A percentile compares a stretch with the other conserved stretches of the same genome.
Conservation (phyloP, 1,140 invertebrate species). For the Xylocopa sonorina region DNA sequence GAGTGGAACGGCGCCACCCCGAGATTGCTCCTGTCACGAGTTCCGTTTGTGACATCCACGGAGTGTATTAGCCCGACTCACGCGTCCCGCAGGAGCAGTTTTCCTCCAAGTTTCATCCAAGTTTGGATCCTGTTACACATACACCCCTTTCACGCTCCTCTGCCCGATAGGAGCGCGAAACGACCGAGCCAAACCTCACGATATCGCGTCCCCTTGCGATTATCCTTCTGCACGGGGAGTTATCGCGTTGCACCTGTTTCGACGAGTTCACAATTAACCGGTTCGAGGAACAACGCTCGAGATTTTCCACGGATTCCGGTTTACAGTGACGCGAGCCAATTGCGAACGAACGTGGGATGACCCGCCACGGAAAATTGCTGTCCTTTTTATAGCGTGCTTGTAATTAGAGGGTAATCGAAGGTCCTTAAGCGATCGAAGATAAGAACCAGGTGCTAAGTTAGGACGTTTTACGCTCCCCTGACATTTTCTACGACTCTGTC, state of each 20-base stretch:
- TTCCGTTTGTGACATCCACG: slow-evolving; percentile 35
- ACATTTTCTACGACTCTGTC: too few species aligned
- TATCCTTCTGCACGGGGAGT: slow-evolving; percentile 27
- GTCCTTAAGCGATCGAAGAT: too few species aligned
- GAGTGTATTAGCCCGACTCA: slow-evolving; percentile 56
- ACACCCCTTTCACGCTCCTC: slow-evolving; percentile 59
- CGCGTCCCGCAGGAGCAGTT: slow-evolving; percentile 62
- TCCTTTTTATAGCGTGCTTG: too few species aligned
- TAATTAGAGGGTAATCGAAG: not conserved
- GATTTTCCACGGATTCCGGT: slow-evolving; percentile 11
- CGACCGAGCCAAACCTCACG: slow-evolving; percentile 32
- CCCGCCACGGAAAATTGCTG: not conserved
- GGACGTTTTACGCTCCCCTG: too few species aligned
- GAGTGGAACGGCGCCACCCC: slow-evolving; percentile 30
- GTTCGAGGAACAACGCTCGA: not conserved
- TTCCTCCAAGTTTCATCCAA: slow-evolving; percentile 65
- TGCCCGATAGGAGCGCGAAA: slow-evolving; percentile 23
- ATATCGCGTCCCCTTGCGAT: slow-evolving; percentile 35
- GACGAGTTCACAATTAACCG: slow-evolving; percentile 21
- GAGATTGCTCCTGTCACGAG: slow-evolving; percentile 43
- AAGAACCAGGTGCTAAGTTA: too few species aligned
- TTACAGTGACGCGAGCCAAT: not conserved
- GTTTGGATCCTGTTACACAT: slow-evolving; percentile 55
- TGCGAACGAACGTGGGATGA: not conserved
- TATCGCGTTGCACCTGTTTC: slow-evolving; percentile 31